Percentiles rank a stretch among this genome's conserved stretches.
Conservation (phyloP, 2,113 vertebrate species). For the Anser brachyrhynchus region DNA sequence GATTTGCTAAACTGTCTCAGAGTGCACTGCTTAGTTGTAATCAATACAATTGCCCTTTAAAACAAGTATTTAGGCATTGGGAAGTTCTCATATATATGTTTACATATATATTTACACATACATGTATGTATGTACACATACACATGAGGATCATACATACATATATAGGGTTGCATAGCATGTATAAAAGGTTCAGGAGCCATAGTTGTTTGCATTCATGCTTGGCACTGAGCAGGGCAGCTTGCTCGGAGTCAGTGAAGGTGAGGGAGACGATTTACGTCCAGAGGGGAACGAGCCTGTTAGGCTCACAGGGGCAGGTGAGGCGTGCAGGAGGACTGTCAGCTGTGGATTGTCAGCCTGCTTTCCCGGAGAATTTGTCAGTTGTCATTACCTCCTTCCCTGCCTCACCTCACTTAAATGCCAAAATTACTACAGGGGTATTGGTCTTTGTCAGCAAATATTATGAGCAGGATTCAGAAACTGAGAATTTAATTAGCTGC, state of each 20-base stretch:
- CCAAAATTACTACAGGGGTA: conserved; percentile 25
- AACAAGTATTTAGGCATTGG: neutral
- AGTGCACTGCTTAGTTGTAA: neutral
- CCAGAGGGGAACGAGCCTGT: neutral
- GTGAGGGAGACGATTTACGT: neutral
- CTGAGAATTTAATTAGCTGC: conserved; percentile 68
- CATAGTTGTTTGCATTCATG: neutral
- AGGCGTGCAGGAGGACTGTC: neutral
- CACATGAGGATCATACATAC: neutral
- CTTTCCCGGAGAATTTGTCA: neutral
- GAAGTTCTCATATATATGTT: neutral
- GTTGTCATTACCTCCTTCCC: neutral
- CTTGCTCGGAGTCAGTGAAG: neutral
- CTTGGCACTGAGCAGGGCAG: neutral
- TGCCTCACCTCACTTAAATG: conserved; percentile 4
- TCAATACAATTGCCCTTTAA: neutral
- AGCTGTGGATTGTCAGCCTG: neutral
- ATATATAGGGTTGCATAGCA: neutral
- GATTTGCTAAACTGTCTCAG: neutral
- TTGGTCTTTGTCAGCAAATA: conserved; percentile 62
- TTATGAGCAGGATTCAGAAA: conserved; percentile 52
- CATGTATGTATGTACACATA: neutral
- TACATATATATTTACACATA: neutral
- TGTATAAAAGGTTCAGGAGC: neutral
- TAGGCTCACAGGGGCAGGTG: neutral